Conservation (phyloP, 2,113 vertebrate species). For the Loxodonta africana region DNA sequence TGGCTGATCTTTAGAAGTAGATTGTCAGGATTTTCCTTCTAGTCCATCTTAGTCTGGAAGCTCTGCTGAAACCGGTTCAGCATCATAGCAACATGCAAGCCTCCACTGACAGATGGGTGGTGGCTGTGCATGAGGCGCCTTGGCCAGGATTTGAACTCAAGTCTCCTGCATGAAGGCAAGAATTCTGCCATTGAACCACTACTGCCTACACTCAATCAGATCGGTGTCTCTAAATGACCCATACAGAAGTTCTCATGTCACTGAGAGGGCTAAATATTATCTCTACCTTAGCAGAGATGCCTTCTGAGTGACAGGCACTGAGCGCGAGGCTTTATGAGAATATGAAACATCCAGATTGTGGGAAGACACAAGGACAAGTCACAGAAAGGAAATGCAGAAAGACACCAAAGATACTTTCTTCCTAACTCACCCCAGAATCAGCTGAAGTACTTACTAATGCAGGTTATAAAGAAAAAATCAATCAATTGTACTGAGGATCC, state of each 20-base stretch:
- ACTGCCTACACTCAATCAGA: background rate
- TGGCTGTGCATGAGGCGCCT: too few species aligned
- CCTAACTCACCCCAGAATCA: background rate
- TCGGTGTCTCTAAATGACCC: background rate
- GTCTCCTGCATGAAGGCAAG: too few species aligned
- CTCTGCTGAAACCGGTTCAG: too few species aligned
- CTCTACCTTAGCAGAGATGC: background rate
- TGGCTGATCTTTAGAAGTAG: too few species aligned
- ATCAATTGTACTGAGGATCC: background rate
- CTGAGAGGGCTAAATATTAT: background rate
- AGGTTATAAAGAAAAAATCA: background rate
- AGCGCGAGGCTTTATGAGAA: background rate
- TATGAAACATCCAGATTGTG: background rate
- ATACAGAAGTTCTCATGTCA: background rate
- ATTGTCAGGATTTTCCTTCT: too few species aligned
- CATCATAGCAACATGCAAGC: too few species aligned
- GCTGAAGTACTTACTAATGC: background rate
- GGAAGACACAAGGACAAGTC: background rate
- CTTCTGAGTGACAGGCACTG: background rate
- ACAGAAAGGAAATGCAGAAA: background rate
- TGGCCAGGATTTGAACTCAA: too few species aligned
- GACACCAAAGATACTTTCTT: background rate
- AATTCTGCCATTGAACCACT: too few species aligned
- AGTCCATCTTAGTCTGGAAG: too few species aligned
- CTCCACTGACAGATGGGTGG: too few species aligned